Evolutionary conservation across 1,140 invertebrate species (phyloP), one percentile per base, ranked within the genome.

Genomic region (Musca vetustissima): DNA sequence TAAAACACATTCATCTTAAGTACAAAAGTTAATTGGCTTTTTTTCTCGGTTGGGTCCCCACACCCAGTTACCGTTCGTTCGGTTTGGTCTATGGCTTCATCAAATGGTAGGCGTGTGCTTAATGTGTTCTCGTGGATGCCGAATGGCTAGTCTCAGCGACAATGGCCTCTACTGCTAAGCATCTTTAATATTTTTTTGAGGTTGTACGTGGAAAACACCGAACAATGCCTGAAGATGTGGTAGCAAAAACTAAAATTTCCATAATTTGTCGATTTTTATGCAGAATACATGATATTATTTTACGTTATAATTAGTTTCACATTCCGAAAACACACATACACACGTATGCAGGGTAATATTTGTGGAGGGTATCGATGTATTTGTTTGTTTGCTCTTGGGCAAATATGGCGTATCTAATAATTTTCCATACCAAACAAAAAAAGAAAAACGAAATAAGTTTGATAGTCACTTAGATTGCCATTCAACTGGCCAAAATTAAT

Each of bases 181-280:
- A 57, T 32, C 59, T 61, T 61, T 68, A 61, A 68, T 61, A 68
- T 61, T 68, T 68, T 61, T 68, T 57, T 64, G 28, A 24, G 24
- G 49, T 36, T 67, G 50, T n/a, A n/a, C n/a, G 43, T 21, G 19
- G 19, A n/a, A 9, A 50, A 55, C n/a, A n/a, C n/a, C n/a, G n/a
- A 28, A 25, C 64, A 65, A 61, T 28, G 24, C 24, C 22, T 19
- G 53, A 24, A 59, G 19, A 49, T 61, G 43, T 48, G 24, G 32
- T 28, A 55, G 24, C 17, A 53, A 57, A 68, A 68, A 69, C 13
- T 71, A 72, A 75, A 80, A 80, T 80, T 80, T 80, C 78, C 78
- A 80, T 80, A 80, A 80, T 80, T 80, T 76, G 71, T 57, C 78
- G 75, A 78, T 80, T 75, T 80, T 79, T 80, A 80, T 80, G 78